Conservation (phyloP, 1,140 invertebrate genomes). For the Brachionus paranguensis region DNA sequence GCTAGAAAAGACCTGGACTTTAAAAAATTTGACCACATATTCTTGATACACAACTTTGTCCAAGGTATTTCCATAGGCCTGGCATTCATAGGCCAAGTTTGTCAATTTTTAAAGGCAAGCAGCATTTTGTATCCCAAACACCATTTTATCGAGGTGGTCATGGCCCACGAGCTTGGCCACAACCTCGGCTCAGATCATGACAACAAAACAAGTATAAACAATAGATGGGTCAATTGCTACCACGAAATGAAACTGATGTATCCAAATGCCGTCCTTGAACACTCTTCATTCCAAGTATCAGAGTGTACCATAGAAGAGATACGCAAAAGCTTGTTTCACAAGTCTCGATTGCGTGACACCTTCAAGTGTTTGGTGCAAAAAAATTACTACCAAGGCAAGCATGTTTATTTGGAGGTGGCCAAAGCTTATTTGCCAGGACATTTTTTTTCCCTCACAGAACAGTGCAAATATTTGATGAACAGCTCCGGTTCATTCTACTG, state of each 20-base stretch:
- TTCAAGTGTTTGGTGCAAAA: neutral
- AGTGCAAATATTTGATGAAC: neutral
- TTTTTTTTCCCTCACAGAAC: neutral
- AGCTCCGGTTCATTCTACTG: neutral
- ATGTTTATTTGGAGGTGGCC: neutral
- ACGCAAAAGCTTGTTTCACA: neutral
- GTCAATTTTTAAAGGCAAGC: neutral
- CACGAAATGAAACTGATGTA: neutral
- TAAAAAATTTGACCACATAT: neutral
- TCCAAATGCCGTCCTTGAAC: fast-evolving
- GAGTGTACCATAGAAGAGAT: neutral
- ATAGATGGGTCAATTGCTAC: neutral
- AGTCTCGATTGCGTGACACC: neutral
- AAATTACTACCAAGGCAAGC: neutral
- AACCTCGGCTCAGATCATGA: neutral
- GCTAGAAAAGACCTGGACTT: neutral
- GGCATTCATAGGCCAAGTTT: neutral
- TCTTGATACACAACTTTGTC: neutral
- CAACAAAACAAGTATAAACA: neutral
- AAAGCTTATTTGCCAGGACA: neutral
- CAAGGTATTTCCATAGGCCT: neutral
- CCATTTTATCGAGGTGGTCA: neutral
- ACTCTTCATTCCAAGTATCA: neutral
- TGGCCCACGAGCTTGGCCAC: neutral
- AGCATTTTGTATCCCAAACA: neutral